Conservation (phyloP, 2,113 vertebrate genomes). For the Rafetus swinhoei region DNA sequence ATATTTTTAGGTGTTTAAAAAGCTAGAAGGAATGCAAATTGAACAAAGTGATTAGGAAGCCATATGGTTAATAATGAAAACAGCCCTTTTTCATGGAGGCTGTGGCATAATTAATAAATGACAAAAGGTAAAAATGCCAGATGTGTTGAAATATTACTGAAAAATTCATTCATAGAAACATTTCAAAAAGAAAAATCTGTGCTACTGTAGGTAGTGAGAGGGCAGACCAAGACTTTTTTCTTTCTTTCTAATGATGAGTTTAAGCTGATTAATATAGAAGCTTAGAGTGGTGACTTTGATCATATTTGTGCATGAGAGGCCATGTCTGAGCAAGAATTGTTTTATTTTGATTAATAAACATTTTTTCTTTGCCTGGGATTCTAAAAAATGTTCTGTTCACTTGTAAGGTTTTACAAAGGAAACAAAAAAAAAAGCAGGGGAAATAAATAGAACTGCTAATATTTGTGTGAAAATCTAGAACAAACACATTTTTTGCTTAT, state of each 20-base stretch:
- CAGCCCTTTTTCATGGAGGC: not conserved
- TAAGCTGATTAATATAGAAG: not conserved
- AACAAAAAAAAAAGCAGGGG: slow-evolving; percentile 11
- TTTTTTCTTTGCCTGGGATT: slow-evolving; percentile 55
- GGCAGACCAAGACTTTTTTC: not conserved
- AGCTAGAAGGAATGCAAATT: not conserved
- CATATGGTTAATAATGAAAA: not conserved
- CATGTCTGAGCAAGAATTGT: slow-evolving; percentile 51
- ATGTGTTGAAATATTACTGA: not conserved
- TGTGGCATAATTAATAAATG: not conserved
- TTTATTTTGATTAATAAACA: slow-evolving; percentile 54
- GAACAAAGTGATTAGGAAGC: not conserved
- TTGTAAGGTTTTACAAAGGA: slow-evolving; percentile 8
- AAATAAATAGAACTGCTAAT: not conserved
- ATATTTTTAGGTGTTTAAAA: not conserved
- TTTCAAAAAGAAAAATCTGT: not conserved
- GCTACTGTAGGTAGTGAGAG: not conserved
- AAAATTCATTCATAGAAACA: not conserved
- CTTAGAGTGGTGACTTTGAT: slow-evolving; percentile 32
- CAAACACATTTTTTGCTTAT: not conserved
- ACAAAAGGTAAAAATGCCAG: not conserved
- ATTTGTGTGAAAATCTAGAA: slow-evolving; percentile 38
- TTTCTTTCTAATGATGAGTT: not conserved
- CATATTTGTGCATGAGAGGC: slow-evolving; percentile 24
- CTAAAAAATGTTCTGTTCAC: slow-evolving; percentile 54